Conservation (phyloP, 2,797 vertebrate genomes). For the Rhinophrynus dorsalis region DNA sequence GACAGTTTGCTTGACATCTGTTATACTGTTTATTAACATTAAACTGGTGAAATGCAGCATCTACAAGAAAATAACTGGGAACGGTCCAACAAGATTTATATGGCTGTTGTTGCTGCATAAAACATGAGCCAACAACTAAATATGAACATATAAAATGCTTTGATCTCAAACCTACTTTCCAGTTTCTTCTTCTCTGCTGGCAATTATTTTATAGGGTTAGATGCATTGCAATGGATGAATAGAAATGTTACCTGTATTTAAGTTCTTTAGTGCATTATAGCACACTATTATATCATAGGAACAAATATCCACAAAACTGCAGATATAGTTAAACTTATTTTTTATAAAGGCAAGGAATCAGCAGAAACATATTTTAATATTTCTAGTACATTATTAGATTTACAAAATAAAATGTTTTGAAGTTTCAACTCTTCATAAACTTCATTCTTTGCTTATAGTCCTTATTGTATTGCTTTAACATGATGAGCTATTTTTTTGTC, state of each 20-base stretch:
- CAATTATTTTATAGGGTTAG: background rate
- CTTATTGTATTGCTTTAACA: too few species aligned
- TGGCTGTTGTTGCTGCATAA: background rate
- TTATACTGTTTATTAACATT: slow-evolving; percentile 6
- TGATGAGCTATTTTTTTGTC: too few species aligned
- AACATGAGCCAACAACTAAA: background rate
- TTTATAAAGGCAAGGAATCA: too few species aligned
- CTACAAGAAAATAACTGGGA: slow-evolving; percentile 12
- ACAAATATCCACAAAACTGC: too few species aligned
- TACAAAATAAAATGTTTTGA: too few species aligned
- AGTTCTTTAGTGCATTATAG: too few species aligned
- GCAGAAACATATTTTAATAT: too few species aligned
- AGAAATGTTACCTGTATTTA: background rate
- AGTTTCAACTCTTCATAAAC: too few species aligned
- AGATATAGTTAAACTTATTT: too few species aligned
- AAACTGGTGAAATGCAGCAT: slow-evolving; percentile 11
- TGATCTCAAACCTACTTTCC: background rate
- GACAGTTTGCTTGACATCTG: slow-evolving; percentile 13
- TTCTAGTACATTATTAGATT: too few species aligned
- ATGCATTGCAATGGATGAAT: background rate
- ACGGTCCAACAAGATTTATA: slow-evolving; percentile 20
- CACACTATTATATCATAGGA: too few species aligned
- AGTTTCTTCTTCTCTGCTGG: background rate
- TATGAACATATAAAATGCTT: slow-evolving; percentile 15
- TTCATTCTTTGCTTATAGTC: too few species aligned